A percentile compares a stretch with the other conserved stretches of the same genome.
These are phyloP conservation scores for Colletes collaris DNA, from an alignment of 2,888 invertebrate genomes.

Conservation along the genomic window DNA sequence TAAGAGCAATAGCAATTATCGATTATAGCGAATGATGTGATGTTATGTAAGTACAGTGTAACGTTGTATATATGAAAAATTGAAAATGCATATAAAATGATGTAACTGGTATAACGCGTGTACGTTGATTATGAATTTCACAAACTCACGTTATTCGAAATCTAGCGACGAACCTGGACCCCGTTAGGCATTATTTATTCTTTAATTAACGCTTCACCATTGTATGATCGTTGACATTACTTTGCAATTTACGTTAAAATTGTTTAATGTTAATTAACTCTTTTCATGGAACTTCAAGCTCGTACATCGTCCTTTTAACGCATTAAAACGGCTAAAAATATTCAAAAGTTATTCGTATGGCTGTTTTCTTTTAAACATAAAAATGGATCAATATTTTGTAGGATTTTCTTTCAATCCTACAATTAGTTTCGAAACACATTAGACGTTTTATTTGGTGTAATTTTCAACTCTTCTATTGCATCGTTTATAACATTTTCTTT, in stretches of 20 bases:
- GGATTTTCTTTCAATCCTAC: too few relatives aligned
- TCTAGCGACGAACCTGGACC: neutral
- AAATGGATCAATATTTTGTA: too few relatives aligned
- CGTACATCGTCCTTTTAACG: too few relatives aligned
- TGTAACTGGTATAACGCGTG: constrained; percentile 37
- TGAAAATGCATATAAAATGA: constrained; percentile 58
- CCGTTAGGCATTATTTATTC: constrained; percentile 38
- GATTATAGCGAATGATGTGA: constrained; percentile 81
- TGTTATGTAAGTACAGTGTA: constrained; percentile 81
- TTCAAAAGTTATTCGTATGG: too few relatives aligned
- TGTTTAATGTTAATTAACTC: neutral
- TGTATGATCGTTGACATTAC: constrained; percentile 15
- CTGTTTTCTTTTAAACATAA: too few relatives aligned
- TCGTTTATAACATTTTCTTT: too few relatives aligned
- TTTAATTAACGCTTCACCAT: constrained; percentile 6
- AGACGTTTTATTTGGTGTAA: too few relatives aligned
- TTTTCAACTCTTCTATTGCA: too few relatives aligned
- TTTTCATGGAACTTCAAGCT: too few relatives aligned
- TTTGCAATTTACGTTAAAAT: neutral
- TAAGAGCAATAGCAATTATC: constrained; percentile 73
- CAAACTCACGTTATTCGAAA: constrained; percentile 20
- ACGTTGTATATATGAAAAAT: constrained; percentile 79
- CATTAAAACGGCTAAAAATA: too few relatives aligned
- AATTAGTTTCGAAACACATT: too few relatives aligned
- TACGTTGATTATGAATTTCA: constrained; percentile 29